A percentile compares a stretch with the other conserved stretches of the same genome.
phyloP scores from a whole-genome alignment of 2,888 invertebrate genomes.

The Caenorhabditis drosophilae region DNA sequence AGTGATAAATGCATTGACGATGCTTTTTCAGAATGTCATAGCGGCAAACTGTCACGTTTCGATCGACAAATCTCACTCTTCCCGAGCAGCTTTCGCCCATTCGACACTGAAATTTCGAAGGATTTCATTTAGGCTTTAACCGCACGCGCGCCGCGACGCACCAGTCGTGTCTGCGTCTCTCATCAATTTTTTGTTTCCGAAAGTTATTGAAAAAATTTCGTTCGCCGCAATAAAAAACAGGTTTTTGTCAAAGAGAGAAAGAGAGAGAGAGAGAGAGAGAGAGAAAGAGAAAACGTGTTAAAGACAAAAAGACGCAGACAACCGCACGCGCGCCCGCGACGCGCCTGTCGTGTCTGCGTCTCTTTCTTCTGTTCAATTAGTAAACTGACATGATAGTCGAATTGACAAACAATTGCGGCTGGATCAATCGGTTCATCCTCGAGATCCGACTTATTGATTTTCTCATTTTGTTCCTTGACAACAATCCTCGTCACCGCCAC shows the following conservation, averaged over 20 bases:
- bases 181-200: neutral
- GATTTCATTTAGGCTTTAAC: too few species aligned
- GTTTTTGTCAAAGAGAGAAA: too few species aligned
- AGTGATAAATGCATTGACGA: conserved; percentile 41
- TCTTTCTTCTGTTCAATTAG: neutral
- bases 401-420: conserved; percentile 42
- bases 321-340: too few species aligned
- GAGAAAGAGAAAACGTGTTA: too few species aligned
- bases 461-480: conserved; percentile 9
- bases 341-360: too few species aligned
- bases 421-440: conserved; percentile 41
- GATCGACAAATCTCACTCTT: conserved; percentile 32
- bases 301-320: too few species aligned
- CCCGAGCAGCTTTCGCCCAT: conserved; percentile 52
- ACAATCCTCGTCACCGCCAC: conserved; percentile 16
- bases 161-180: too few species aligned
- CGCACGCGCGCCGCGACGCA: too few species aligned
- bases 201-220: too few species aligned
- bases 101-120: conserved; percentile 41
- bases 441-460: neutral
- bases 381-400: conserved; percentile 44
- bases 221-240: too few species aligned
- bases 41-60: conserved; percentile 42
- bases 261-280: too few species aligned
- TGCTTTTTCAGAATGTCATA: conserved; percentile 42